Conservation (phyloP, 2,888 invertebrate genomes). For the Drosophila picticornis region DNA sequence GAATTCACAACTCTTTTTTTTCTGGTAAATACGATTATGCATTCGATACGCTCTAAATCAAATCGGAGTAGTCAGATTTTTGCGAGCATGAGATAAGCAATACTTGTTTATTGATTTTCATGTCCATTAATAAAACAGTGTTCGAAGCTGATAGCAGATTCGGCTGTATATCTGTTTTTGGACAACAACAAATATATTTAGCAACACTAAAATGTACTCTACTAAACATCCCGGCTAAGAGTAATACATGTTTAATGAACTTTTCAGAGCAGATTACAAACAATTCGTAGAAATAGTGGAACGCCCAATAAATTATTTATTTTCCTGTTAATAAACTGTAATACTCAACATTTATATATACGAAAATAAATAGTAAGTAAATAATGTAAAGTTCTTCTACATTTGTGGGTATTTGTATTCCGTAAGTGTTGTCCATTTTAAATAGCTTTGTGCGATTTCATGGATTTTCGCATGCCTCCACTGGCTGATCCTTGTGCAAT, state of each 20-base stretch:
- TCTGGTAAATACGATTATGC: background rate
- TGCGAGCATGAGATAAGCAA: slow-evolving; percentile 26
- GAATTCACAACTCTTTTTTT: background rate
- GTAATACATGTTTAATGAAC: background rate
- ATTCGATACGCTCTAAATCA: background rate
- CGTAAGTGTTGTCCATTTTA: no score
- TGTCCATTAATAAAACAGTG: slow-evolving; percentile 26
- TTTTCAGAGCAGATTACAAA: background rate
- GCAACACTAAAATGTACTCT: background rate
- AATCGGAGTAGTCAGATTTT: slow-evolving; percentile 5
- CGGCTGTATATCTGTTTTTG: background rate
- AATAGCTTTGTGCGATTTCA: background rate
- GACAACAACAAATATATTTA: background rate
- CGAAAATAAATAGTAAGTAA: background rate
- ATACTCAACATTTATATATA: background rate
- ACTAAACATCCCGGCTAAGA: background rate
- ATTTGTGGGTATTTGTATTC: background rate
- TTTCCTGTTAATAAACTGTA: background rate
- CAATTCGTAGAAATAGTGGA: background rate
- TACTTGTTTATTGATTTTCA: slow-evolving; percentile 28
- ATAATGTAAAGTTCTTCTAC: background rate
- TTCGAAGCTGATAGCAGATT: slow-evolving; percentile 3
- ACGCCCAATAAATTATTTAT: background rate
- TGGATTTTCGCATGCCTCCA: background rate
- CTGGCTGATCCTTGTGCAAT: slow-evolving; percentile 18